These are phyloP conservation scores for Autographa gamma DNA, from an alignment of 2,888 invertebrate genomes.

Conservation along the genomic window DNA sequence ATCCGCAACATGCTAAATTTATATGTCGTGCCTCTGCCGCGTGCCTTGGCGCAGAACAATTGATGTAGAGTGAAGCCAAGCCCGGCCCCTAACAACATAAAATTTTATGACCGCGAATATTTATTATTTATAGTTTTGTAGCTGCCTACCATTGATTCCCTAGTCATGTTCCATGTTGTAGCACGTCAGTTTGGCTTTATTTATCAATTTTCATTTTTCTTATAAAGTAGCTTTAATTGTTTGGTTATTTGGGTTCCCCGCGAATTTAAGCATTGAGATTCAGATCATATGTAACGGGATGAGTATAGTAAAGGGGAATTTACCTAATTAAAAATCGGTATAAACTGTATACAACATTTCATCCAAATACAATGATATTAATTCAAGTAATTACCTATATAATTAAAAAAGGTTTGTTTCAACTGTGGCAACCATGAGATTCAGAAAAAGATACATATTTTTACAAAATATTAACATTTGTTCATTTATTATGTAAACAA, in stretches of 20 bases:
- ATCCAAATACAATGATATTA: no score
- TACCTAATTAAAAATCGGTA: no score
- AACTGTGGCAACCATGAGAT: neutral
- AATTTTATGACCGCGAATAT: constrained; percentile 84
- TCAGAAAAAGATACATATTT: neutral
- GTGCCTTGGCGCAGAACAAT: constrained; percentile 70
- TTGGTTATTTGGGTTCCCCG: no score
- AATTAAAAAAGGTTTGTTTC: neutral
- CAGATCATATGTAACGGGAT: no score
- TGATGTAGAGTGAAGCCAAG: constrained; percentile 72
- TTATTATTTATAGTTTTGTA: constrained; percentile 85
- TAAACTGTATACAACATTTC: no score
- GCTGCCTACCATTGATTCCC: constrained; percentile 72
- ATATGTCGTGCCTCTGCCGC: constrained; percentile 60
- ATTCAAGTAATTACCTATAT: no score
- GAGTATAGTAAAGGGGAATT: no score
- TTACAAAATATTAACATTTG: neutral
- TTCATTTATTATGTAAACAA: neutral
- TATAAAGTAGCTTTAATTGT: no score
- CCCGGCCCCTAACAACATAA: constrained; percentile 76
- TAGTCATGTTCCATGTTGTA: constrained; percentile 60
- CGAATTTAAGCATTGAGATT: no score
- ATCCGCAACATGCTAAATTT: constrained; percentile 58
- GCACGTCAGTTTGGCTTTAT: constrained; percentile 52
- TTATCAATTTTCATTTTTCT: constrained; percentile 24